Evolutionary conservation across 2,113 vertebrate species (phyloP), one percentile per base, ranked within the genome.

Genomic region (Amia ocellicauda): DNA sequence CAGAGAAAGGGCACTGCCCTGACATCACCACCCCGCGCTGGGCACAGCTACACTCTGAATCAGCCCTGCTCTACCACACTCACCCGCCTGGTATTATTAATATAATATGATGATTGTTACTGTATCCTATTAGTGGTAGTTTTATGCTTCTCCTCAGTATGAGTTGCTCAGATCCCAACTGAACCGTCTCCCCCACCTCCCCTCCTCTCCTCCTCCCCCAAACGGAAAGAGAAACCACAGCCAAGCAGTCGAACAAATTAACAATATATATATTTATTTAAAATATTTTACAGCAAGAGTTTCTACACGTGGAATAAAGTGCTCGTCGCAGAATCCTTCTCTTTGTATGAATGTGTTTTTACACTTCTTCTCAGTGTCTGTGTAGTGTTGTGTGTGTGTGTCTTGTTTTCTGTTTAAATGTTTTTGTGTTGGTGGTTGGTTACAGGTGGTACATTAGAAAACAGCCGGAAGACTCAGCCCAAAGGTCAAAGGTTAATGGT

Each of bases 181-280:
- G n/a, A n/a, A n/a, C n/a, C n/a, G n/a, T n/a, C n/a, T n/a, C n/a
- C n/a, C n/a, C n/a, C n/a, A n/a, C n/a, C n/a, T n/a, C 4, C 43
- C 31, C 11, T 10, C 5, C 31, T 10, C 31, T 10, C 31, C 31
- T 2, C 5, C 31, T 36, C 11, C 31, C 31, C 4, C n/a, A 14
- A 9, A 26, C 58, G 31, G 31, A 36, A 36, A 36, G 31, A 36
- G 31, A 36, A 36, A 36, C 11, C 31, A 36, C 31, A 36, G 31
- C 5, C n/a, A 11, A 36, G 31, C 11, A 11, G 31, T 36, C 2
- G 27, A 57, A 62, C 27, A 62, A 56, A 53, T 43, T 69, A 49
- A 62, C 42, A 69, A 26, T 70, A 75, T 65, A 78, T 73, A 80
- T 76, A 70, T 86, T 85, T 85, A 85, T 86, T 84, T 61, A 22